Evolutionary conservation across 2,113 vertebrate species (phyloP), one percentile per base, ranked within the genome.

Genomic region (Antechinus stuartii): DNA sequence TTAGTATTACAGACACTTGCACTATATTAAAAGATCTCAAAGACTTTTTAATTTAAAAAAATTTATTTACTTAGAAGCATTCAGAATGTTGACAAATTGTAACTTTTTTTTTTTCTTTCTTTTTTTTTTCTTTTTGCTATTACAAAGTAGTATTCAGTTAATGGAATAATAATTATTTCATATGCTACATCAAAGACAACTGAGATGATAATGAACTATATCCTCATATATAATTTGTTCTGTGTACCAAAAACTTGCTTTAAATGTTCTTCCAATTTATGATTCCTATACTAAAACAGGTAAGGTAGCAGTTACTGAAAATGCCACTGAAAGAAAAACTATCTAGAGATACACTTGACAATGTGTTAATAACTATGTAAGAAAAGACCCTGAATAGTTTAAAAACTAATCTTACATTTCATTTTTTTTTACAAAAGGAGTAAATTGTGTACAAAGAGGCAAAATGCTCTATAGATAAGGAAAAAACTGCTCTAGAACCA

Each of bases 31-130:
- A 76, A 76, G 61, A 19, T 76, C 61, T n/a, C 4, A 68, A 68
- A 76, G 12, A 76, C 61, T 76, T n/a, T n/a, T 76, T n/a, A 99
- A 99, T 98, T 98, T 99, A 99, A 99, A 99, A 99, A 99, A 98
- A 97, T 99, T 97, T 98, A 98, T 99, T 99, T 99, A 99, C 99
- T 99, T 98, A 99, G 99, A 99, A 99, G 99, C 99, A 99, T 99
- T 99, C 99, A 99, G 98, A 99, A 99, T 99, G 99, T 99, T 99
- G 98, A 99, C 99, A 99, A 99, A 98, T 99, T 99, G 99, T 98
- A 99, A 99, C 98, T 99, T 98, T 97, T 97, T 97, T 49, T 49
- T 49, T 49, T 49, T 49, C 42, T 42, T 42, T 42, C 42, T 42
- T 93, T 99, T 98, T 97, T 97, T 97, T 16, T 54, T 54, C 8